Percentiles rank a stretch among this genome's conserved stretches.
Conservation (phyloP, 2,888 invertebrate species). For the Andricus quercusramuli region DNA sequence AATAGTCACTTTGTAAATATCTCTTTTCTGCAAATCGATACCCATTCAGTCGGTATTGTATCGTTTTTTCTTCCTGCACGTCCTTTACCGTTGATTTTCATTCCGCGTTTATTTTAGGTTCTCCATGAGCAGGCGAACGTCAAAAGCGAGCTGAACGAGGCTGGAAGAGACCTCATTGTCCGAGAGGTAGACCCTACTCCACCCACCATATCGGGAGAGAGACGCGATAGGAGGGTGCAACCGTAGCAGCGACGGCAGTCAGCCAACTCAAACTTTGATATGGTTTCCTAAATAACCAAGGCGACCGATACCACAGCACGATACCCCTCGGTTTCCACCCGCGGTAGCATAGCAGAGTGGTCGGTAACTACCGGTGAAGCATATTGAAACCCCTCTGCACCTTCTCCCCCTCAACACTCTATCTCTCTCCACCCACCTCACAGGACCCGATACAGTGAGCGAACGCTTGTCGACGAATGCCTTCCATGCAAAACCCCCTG, state of each 20-base stretch:
- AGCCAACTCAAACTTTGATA: slow-evolving; percentile 75
- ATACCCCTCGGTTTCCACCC: slow-evolving; percentile 57
- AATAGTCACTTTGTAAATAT: background rate
- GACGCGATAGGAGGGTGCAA: slow-evolving; percentile 53
- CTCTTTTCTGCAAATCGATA: slow-evolving; percentile 9
- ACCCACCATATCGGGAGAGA: slow-evolving; percentile 50
- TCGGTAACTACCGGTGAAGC: slow-evolving; percentile 72
- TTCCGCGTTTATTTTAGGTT: background rate
- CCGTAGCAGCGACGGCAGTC: slow-evolving; percentile 60
- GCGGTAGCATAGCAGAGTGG: slow-evolving; percentile 65
- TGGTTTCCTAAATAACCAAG: slow-evolving; percentile 76
- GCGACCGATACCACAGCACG: slow-evolving; percentile 72
- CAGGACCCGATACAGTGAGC: slow-evolving; percentile 55
- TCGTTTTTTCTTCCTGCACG: background rate
- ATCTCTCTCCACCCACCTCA: slow-evolving; percentile 52
- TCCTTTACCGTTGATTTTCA: slow-evolving; percentile 1
- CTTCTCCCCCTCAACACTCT: slow-evolving; percentile 57
- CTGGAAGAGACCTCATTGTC: slow-evolving; percentile 69
- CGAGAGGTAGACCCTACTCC: slow-evolving; percentile 53
- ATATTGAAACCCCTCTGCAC: slow-evolving; percentile 70
- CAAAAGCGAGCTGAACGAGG: slow-evolving; percentile 62
- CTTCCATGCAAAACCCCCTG: slow-evolving; percentile 64
- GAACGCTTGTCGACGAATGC: slow-evolving; percentile 51
- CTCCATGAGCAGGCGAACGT: slow-evolving; percentile 55
- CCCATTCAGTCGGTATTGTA: background rate